Evolutionary conservation across 1,140 invertebrate genomes (phyloP), one percentile per base, ranked within the genome.

Genomic region (Latrodectus geometricus): DNA sequence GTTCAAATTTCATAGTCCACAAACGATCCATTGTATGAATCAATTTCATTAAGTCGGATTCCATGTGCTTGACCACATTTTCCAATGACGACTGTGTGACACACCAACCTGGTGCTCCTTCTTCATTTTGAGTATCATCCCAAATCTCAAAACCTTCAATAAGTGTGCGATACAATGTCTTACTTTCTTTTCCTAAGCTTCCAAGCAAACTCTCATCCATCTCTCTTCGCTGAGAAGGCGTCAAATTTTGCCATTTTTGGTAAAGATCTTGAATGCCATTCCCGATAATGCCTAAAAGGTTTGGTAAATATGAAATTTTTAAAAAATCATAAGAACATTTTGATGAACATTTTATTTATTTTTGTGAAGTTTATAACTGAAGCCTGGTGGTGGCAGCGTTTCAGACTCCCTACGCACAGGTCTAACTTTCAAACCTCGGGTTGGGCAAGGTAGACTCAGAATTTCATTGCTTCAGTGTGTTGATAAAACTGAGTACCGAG

Each of bases 41-140:
- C 68, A 20, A 70, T 1, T 11, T 21, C n/a, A 70, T 70, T 11
- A 70, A 12, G 12, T 70, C 14, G 14, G 20, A 12, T 23, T 21
- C 35, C 9, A 17, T 48, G 8, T 17, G 69, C 14, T 21, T 70
- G 12, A 9, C 8, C 5, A 70, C 3, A 14, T 21, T n/a, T 12
- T 48, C 15, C 17, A 21, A 20, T 7, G n/a, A 8, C 0, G 12
- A n/a, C 5, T n/a, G 12, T 23, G 11, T n/a, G 21, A 23, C 20
- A 70, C 20, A 70, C n/a, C 20, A 23, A 20, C 69, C 77, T 12
- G 77, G 77, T 68, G 77, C 77, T 21, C 77, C 77, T 5, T 49
- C 65, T 14, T 20, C 17, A 21, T 79, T 21, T 17, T 79, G 77
- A 0, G 66, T 50, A 9, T 69, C 14, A 9, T 79, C 65, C 77